phyloP scores from a whole-genome alignment of 2,888 invertebrate species.

The Alcis repandata region DNA sequence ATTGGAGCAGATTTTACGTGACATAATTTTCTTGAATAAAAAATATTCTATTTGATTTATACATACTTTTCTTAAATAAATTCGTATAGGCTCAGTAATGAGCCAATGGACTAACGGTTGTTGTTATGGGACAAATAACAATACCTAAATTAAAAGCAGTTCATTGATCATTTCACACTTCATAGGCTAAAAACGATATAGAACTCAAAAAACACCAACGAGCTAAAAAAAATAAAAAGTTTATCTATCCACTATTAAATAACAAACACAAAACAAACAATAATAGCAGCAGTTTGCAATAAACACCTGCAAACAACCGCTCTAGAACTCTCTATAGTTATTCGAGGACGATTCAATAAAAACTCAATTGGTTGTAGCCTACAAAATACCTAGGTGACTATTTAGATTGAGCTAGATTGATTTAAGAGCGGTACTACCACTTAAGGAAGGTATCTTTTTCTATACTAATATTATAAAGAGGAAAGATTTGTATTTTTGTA shows the following conservation, averaged over 20 bases:
- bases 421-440: background rate
- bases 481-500: too few relatives aligned
- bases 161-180: background rate
- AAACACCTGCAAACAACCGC: slow-evolving; percentile 2
- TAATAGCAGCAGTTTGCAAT: slow-evolving; percentile 5
- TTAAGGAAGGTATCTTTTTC: too few relatives aligned
- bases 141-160: too few relatives aligned
- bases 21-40: background rate
- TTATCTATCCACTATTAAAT: background rate
- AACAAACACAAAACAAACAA: background rate
- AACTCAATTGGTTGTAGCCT: slow-evolving; percentile 20
- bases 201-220: too few relatives aligned
- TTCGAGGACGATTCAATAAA: slow-evolving; percentile 33
- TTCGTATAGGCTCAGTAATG: too few relatives aligned
- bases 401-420: slow-evolving; percentile 15
- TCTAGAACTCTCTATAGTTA: background rate
- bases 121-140: too few relatives aligned
- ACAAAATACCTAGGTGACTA: background rate
- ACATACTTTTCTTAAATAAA: background rate
- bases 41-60: background rate
- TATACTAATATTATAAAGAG: too few relatives aligned
- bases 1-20: slow-evolving; percentile 2
- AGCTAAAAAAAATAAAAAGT: background rate
- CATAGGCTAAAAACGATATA: too few relatives aligned
- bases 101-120: too few relatives aligned